Percentiles rank a stretch among this genome's conserved stretches.
These are phyloP conservation scores for Euzophera pinguis DNA, from an alignment of 2,888 invertebrate genomes.

Conservation along the genomic window DNA sequence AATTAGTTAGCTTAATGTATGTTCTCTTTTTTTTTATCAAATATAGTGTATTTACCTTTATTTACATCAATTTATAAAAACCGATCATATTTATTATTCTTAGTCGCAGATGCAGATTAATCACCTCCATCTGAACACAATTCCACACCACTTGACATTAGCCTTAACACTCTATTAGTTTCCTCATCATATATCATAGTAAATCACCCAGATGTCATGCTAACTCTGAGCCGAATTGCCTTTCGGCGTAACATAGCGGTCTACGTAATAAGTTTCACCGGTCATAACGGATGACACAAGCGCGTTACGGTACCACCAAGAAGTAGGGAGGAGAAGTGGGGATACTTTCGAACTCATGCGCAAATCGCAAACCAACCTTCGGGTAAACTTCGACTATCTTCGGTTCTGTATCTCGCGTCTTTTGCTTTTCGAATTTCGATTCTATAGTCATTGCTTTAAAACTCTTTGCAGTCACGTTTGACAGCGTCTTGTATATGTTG, in stretches of 20 bases:
- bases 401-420: conserved; percentile 30
- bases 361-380: conserved; percentile 38
- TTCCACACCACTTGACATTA: neutral
- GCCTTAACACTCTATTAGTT: conserved; percentile 8
- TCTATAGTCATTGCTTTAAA: conserved; percentile 5
- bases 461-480: conserved; percentile 5
- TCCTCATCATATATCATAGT: conserved; percentile 2
- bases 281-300: conserved; percentile 75
- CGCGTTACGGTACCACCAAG: conserved; percentile 60
- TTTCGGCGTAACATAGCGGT: conserved; percentile 62
- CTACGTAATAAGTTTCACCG: conserved; percentile 69
- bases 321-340: conserved; percentile 32
- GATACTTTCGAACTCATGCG: conserved; percentile 65
- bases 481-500: neutral
- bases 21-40: too few species aligned
- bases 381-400: conserved; percentile 39
- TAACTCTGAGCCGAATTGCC: conserved; percentile 29
- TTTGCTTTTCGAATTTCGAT: conserved; percentile 4
- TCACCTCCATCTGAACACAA: neutral
- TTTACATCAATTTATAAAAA: too few species aligned
- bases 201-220: conserved; percentile 9
- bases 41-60: too few species aligned
- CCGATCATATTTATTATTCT: too few species aligned
- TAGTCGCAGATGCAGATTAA: neutral
- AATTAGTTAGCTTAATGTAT: too few species aligned